Evolutionary conservation across 2,888 invertebrate species (phyloP).

Genomic region (Aquatica leii): DNA sequence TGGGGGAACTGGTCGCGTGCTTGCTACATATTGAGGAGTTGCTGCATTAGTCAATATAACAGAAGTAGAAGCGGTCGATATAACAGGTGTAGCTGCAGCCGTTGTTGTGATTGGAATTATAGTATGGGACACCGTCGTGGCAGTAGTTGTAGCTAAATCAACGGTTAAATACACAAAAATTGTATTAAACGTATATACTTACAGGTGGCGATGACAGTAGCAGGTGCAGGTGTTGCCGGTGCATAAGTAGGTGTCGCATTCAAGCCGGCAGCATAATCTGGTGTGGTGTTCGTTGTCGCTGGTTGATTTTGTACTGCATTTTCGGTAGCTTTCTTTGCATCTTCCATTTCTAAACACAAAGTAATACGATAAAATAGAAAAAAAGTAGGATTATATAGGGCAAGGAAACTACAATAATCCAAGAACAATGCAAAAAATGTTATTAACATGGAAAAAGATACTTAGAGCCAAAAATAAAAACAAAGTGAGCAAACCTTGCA

Average conservation of each 20-base stretch:
- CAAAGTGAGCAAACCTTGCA: constrained; percentile 67
- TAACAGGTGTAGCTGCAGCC: constrained; percentile 45
- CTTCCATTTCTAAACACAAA: constrained; percentile 66
- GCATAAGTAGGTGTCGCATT: constrained; percentile 66
- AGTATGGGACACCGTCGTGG: background rate
- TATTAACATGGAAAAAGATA: background rate
- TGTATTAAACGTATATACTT: constrained; percentile 34
- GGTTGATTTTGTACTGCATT: constrained; percentile 55
- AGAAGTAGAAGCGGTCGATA: constrained; percentile 39
- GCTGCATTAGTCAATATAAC: constrained; percentile 42
- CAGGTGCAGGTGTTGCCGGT: constrained; percentile 58
- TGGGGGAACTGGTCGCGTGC: constrained; percentile 56
- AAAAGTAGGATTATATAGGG: too few species aligned
- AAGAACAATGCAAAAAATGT: too few species aligned
- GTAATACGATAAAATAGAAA: too few species aligned
- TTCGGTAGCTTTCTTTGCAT: constrained; percentile 69
- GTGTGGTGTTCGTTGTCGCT: constrained; percentile 64
- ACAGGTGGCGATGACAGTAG: constrained; percentile 49
- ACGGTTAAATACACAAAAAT: constrained; percentile 35
- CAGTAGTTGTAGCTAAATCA: background rate
- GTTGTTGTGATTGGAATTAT: constrained; percentile 20
- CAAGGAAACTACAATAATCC: too few species aligned
- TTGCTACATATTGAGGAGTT: constrained; percentile 45
- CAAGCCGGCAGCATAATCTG: constrained; percentile 85
- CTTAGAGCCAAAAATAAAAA: background rate